Evolutionary conservation across 1,140 invertebrate species (phyloP).

Genomic region (Penaeus japonicus): DNA sequence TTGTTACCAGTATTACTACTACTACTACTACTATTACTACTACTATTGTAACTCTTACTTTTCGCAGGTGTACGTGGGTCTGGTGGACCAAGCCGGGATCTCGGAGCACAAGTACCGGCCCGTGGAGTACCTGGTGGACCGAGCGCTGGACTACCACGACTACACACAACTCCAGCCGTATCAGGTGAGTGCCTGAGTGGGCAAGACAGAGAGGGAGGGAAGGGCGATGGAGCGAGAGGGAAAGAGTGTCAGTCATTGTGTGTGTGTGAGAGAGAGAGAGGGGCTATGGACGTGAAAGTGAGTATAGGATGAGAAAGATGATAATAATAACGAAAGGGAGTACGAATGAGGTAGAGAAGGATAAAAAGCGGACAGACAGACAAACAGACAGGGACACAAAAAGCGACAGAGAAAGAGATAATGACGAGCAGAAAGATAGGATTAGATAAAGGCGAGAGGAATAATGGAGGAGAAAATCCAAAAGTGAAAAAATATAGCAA

Average conservation of each 20-base stretch:
- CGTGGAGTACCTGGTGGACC: slow-evolving; percentile 46
- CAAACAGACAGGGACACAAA: too few relatives aligned
- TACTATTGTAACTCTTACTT: too few relatives aligned
- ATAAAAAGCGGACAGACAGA: too few relatives aligned
- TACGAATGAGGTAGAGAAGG: not conserved
- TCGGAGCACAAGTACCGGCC: slow-evolving; percentile 53
- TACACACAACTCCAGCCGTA: slow-evolving; percentile 42
- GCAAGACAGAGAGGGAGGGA: not conserved
- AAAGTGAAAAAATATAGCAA: not conserved
- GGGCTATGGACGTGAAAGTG: not conserved
- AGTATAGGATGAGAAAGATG: not conserved
- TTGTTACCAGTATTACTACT: too few relatives aligned
- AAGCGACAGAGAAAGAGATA: not conserved
- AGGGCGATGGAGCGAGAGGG: not conserved
- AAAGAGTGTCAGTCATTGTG: not conserved
- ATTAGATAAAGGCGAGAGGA: not conserved
- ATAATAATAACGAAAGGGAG: not conserved
- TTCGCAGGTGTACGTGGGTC: slow-evolving; percentile 26
- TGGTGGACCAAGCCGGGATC: slow-evolving; percentile 45
- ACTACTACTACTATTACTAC: too few relatives aligned
- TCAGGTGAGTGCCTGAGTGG: slow-evolving; percentile 23
- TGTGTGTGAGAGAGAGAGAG: not conserved
- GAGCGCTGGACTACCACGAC: slow-evolving; percentile 36
- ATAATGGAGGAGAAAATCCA: not conserved
- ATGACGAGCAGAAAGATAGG: not conserved